Evolutionary conservation across 2,797 vertebrate genomes (phyloP), one percentile per base, ranked within the genome.

Genomic region (Gastrophryne carolinensis): DNA sequence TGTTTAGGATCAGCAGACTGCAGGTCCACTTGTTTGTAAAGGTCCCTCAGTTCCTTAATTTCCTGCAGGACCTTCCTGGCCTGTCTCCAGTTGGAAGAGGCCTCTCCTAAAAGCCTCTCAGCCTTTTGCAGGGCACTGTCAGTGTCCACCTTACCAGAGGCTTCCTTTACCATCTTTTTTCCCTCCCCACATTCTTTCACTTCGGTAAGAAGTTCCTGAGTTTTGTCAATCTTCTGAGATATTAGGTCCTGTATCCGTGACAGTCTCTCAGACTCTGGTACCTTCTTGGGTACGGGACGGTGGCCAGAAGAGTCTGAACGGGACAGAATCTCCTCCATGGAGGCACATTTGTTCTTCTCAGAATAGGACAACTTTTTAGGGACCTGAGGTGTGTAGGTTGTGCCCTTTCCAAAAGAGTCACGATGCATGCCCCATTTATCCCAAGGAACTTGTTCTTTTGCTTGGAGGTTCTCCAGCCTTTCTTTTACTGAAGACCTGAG

Each of bases 11-110:
- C 85, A 0, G 87, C 81, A 41, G 84, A 82, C 80, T 86, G 84
- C 70, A 86, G 81, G 73, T 93, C 92, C 63, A 95, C 86, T 75
- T 95, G 93, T 61, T 75, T 87, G 86, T 91, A 95, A 69, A 98
- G 85, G 61, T 84, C 90, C 82, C 91, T 88, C 81, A 98, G 88
- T 84, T 96, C 95, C 64, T 86, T 88, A 75, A 98, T 93, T 81
- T 98, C 95, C 85, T 94, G 91, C 84, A 98, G 84, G 26, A 98
- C 95, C 30, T 91, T 85, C 61, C 83, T 91, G 2, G 97, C 95
- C 80, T 95, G 95, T 50, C 83, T 93, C 96, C 96, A 98, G 34
- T 90, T 87, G 0, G 84, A 91, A 0, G 89, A 84, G 0, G 96
- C 96, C 86, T 98, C 95, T 72, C 88, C 91, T 68, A 98, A 89